Base-by-base conservation (phyloP, 1,140 invertebrate species). In the Elymnias hypermnestra region DNA sequence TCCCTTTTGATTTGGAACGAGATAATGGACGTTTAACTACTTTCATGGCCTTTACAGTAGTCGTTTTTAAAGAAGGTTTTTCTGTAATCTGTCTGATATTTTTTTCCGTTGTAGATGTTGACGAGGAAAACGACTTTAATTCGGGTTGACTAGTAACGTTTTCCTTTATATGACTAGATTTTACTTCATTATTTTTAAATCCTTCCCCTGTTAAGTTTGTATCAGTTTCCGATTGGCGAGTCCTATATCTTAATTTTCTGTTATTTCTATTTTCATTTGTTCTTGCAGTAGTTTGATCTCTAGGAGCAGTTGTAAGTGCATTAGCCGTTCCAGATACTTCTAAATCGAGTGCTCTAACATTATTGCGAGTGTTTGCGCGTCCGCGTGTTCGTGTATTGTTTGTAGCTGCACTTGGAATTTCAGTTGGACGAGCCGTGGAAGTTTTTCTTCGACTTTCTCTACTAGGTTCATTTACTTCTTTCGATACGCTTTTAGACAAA, bases 191-290 rank as follows among this genome's bases (percentile, higher is more conserved):
- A 7, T 42, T 40, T 29, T 49, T 29, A 38, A 81, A 49, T 19
- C 75, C 82, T 51, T 73, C 68, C 5, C 74, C 82, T n/a, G 82
- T 82, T 63, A 85, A 63, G 61, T 85, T 85, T 13, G 77, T 67
- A 46, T 83, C 78, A 5, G 71, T 78, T 57, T 85, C 78, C 5
- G 77, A 65, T 42, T 55, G 55, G 36, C 79, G 53, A 39, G 70
- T 63, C 52, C 69, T 73, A 23, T 78, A 85, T 53, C 70, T 72
- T 23, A 85, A 50, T 53, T 83, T 85, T 47, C 74, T 66, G 9
- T 74, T 61, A 36, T 68, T 72, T 51, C 71, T 72, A 33, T 71
- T 18, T 43, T 85, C 77, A 18, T 50, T 53, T 26, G 53, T 64
- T 60, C 64, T 72, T n/a, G 58, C 58, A 3, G 65, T 69, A n/a